These are phyloP conservation scores for Neolamprologus longior DNA, from an alignment of 2,113 vertebrate species.

Conservation along the genomic window DNA sequence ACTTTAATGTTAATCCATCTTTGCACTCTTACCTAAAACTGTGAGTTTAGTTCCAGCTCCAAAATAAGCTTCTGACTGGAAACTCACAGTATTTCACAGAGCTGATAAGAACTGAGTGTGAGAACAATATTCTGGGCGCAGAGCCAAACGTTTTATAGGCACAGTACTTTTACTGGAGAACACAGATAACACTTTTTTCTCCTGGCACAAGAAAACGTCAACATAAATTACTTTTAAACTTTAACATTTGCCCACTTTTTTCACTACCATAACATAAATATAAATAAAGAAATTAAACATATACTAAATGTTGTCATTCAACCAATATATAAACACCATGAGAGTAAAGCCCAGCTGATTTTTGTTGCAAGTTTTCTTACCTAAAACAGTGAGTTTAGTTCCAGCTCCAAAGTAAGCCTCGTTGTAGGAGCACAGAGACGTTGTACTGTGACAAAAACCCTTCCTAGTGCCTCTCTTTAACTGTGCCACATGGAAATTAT, in stretches of 20 bases:
- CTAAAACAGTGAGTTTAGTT: not conserved
- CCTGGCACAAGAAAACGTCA: not conserved
- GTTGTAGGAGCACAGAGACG: slow-evolving; percentile 9
- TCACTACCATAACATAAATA: no score
- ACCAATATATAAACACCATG: not conserved
- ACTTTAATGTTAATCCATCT: not conserved
- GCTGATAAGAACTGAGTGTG: not conserved
- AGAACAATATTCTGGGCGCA: not conserved
- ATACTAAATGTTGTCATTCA: not conserved
- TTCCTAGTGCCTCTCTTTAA: not conserved
- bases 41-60: not conserved
- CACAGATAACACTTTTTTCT: not conserved
- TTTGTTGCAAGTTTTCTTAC: not conserved
- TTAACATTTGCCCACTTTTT: no score
- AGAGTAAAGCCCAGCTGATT: fast-evolving
- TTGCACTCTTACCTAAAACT: not conserved
- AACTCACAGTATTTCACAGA: not conserved
- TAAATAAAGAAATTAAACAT: fast-evolving
- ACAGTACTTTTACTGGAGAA: fast-evolving
- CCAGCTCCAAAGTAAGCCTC: not conserved
- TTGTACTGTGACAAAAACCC: slow-evolving; percentile 19
- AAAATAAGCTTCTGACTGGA: not conserved
- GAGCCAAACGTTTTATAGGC: fast-evolving
- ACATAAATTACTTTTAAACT: no score
- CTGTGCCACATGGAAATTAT: fast-evolving